These are phyloP conservation scores for Cepphus grylle DNA, from an alignment of 2,113 vertebrate species.

Conservation along the genomic window DNA sequence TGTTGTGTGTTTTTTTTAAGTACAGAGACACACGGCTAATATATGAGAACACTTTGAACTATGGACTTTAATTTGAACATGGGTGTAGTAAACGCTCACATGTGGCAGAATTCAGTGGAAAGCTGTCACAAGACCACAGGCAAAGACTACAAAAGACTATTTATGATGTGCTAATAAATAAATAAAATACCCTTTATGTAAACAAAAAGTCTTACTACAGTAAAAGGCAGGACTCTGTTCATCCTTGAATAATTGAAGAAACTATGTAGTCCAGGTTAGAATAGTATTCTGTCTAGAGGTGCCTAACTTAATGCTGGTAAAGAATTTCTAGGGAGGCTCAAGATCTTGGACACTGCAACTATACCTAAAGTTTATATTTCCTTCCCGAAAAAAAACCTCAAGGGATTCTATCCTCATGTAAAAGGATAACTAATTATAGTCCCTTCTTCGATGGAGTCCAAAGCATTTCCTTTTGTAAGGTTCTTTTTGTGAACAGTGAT, in stretches of 20 bases:
- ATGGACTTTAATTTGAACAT: not conserved
- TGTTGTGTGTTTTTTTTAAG: not conserved
- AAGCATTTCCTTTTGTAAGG: not conserved
- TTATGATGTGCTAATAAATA: not conserved
- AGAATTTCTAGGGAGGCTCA: not conserved
- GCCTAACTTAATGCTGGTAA: not conserved
- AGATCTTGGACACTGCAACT: not conserved
- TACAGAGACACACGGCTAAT: not conserved
- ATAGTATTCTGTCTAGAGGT: not conserved
- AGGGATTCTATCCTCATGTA: not conserved
- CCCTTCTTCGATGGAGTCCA: not conserved
- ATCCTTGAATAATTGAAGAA: not conserved
- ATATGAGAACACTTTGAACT: not conserved
- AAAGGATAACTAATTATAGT: not conserved
- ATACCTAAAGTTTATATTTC: not conserved
- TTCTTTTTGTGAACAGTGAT: not conserved
- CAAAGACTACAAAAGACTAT: not conserved
- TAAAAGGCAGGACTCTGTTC: not conserved
- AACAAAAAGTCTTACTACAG: not conserved
- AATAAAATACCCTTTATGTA: not conserved
- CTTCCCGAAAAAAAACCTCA: not conserved
- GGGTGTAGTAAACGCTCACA: not conserved
- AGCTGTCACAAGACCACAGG: not conserved
- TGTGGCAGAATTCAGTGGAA: not conserved
- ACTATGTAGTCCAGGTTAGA: not conserved